Evolutionary conservation across 2,888 invertebrate species (phyloP), one percentile per base, ranked within the genome.

Genomic region (Drosophila longiperda): DNA sequence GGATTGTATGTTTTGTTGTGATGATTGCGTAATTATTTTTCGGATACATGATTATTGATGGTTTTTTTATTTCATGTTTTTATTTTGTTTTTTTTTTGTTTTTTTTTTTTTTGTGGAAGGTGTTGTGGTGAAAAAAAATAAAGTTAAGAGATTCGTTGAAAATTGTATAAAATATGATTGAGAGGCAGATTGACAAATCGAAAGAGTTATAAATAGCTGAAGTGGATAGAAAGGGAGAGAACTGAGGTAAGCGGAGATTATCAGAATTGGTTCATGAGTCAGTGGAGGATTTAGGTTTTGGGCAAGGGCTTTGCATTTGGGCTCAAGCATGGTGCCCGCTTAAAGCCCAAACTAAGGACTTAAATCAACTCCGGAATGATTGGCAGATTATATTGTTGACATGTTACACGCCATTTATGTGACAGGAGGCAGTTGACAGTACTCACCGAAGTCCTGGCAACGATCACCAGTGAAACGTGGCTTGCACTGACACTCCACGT

Each of bases 401-500:
- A n/a, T 15, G 15, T 15, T 15, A 33, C 20, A 9, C 42, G 48
- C 3, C 33, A 26, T 26, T 26, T 53, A 15, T 48, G 11, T 20
- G 26, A n/a, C 17, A 9, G 6, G 7, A 34, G 15, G 45, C 20
- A 23, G 8, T 8, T 8, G 45, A 2, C 23, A 15, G 26, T 58
- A 92, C 94, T 93, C 92, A 95, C 95, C 94, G 60, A 90, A 82
- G 57, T 93, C 92, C 81, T 95, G 95, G 91, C 93, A 97, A 86
- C 95, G 95, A 29, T 94, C 93, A 65, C 97, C 97, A 0, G 94
- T 94, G 92, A 95, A 97, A 3, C 96, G 96, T 2, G 95, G 94
- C 45, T 93, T 93, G 91, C 97, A 98, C 82, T 95, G 94, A 90
- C 97, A 98, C 12, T 94, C 93, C 2, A 97, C 95, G 74, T 95